Conservation (phyloP, 2,888 invertebrate species). For the Lutraria lutraria region DNA sequence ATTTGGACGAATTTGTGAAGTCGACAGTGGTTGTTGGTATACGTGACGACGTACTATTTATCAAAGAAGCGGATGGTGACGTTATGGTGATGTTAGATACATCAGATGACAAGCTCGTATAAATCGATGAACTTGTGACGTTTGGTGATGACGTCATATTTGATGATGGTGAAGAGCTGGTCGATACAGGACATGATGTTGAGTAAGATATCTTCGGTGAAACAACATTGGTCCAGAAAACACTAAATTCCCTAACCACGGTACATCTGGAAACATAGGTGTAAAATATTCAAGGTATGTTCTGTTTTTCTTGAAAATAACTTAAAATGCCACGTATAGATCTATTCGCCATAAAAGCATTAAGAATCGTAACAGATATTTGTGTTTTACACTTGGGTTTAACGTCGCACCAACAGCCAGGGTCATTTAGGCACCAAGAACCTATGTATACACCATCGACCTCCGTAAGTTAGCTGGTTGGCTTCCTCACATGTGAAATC, state of each 20-base stretch:
- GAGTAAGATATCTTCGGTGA: conserved; percentile 26
- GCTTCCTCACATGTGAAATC: too few relatives aligned
- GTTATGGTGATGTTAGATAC: background rate
- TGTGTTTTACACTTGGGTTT: too few relatives aligned
- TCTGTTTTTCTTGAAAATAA: too few relatives aligned
- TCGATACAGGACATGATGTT: conserved; percentile 7
- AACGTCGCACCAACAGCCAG: too few relatives aligned
- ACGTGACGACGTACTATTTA: background rate
- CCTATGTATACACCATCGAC: too few relatives aligned
- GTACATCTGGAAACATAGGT: conserved; percentile 30
- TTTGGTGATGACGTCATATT: background rate
- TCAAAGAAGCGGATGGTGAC: background rate
- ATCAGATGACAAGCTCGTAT: background rate
- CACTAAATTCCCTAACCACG: conserved; percentile 24
- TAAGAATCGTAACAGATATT: too few relatives aligned
- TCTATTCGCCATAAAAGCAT: too few relatives aligned
- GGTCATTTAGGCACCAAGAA: too few relatives aligned
- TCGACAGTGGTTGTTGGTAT: background rate
- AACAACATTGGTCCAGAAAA: conserved; percentile 33
- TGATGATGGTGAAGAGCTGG: background rate
- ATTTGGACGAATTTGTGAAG: background rate
- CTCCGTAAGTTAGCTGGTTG: too few relatives aligned
- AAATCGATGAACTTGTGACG: background rate
- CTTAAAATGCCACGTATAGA: too few relatives aligned
- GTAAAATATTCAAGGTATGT: too few relatives aligned